Percentiles rank a stretch among this genome's conserved stretches.
phyloP scores from a whole-genome alignment of 2,797 vertebrate species.

The Aldrovandia affinis region DNA sequence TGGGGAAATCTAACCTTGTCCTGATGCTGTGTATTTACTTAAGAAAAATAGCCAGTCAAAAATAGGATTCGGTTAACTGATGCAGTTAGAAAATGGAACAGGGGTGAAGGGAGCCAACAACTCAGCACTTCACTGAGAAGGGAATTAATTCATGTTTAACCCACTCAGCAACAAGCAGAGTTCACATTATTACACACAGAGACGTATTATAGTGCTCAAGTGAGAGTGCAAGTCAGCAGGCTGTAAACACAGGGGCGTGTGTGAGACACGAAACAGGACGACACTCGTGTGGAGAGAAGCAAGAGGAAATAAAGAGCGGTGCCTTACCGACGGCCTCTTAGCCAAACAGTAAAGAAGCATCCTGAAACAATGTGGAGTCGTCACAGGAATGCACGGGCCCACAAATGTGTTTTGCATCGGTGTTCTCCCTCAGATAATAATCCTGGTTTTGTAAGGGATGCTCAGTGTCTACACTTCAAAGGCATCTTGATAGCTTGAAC shows the following conservation, averaged over 20 bases:
- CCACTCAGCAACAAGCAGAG: background rate
- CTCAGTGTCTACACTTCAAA: constrained; percentile 1
- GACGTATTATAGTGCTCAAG: background rate
- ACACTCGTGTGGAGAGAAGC: background rate
- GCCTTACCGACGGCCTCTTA: constrained; percentile 19
- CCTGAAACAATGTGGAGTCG: background rate
- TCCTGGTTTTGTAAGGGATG: background rate
- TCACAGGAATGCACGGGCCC: background rate
- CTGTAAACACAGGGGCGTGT: background rate
- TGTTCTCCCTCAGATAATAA: background rate
- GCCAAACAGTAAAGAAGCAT: constrained; percentile 18
- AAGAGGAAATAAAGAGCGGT: constrained; percentile 5
- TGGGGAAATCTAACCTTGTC: background rate
- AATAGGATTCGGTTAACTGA: background rate
- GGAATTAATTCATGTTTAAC: background rate
- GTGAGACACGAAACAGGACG: background rate
- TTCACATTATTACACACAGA: background rate
- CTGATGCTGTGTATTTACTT: background rate
- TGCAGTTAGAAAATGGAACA: background rate
- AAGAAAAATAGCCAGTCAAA: background rate
- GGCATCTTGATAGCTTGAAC: constrained; percentile 1
- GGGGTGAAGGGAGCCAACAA: background rate
- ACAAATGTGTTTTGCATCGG: background rate
- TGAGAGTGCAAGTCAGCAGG: background rate
- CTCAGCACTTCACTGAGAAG: background rate